Evolutionary conservation across 2,113 vertebrate genomes (phyloP).

Genomic region (Neodontobutis hainanensis): DNA sequence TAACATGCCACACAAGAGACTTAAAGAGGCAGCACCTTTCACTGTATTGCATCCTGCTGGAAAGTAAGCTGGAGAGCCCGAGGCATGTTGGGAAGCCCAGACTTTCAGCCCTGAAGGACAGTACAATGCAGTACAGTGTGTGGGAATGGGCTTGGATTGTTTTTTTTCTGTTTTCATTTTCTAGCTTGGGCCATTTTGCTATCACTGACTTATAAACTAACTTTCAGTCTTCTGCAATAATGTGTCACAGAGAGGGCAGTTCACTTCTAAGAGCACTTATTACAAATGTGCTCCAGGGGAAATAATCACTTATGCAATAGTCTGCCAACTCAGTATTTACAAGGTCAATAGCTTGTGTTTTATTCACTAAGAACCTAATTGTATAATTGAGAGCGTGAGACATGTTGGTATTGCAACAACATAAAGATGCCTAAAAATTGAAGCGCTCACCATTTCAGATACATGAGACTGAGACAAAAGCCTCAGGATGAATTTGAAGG

Average conservation of each 20-base stretch:
- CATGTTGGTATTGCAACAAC: constrained; percentile 58
- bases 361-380: constrained; percentile 26
- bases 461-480: constrained; percentile 52
- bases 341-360: constrained; percentile 39
- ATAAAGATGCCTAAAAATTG: constrained; percentile 71
- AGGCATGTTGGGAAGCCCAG: constrained; percentile 62
- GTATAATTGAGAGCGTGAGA: constrained; percentile 30
- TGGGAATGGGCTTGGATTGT: background rate
- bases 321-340: constrained; percentile 43
- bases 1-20: constrained; percentile 76
- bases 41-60: constrained; percentile 68
- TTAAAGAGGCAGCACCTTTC: constrained; percentile 73
- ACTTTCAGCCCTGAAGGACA: constrained; percentile 58
- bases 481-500: constrained; percentile 68
- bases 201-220: background rate
- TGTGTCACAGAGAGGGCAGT: background rate
- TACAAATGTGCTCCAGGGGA: constrained; percentile 30
- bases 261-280: background rate
- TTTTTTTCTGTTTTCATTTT: background rate
- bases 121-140: constrained; percentile 6
- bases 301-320: constrained; percentile 37
- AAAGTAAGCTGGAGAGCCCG: constrained; percentile 59
- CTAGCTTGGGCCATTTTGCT: background rate
- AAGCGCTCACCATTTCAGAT: constrained; percentile 60
- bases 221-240: background rate